Evolutionary conservation across 2,113 vertebrate genomes (phyloP).

Genomic region (Parotia lawesii): DNA sequence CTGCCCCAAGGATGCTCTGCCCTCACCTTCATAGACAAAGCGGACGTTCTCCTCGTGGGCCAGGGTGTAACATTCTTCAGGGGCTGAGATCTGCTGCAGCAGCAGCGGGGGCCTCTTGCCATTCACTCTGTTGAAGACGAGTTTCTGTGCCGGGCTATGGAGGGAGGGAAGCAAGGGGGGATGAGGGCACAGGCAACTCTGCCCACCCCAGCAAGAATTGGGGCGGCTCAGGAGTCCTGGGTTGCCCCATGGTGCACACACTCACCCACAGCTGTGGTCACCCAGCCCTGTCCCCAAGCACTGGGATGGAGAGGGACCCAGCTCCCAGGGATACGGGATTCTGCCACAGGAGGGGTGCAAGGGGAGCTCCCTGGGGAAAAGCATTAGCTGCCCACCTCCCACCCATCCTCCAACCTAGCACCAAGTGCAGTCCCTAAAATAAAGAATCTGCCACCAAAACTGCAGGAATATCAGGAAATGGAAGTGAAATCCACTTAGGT

Average conservation of each 20-base stretch:
- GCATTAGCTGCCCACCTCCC: rapidly evolving
- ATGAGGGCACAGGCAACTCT: not conserved
- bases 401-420: not conserved
- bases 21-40: constrained; percentile 90
- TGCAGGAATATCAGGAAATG: not conserved
- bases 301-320: not conserved
- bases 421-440: not conserved
- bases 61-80: constrained; percentile 83
- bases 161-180: not conserved
- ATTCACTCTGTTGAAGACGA: constrained; percentile 90
- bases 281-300: not conserved
- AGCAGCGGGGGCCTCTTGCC: constrained; percentile 80
- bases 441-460: not conserved
- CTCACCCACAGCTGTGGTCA: not conserved
- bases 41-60: constrained; percentile 94
- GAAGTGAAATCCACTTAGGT: not conserved
- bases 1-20: not conserved
- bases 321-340: not conserved
- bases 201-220: not conserved
- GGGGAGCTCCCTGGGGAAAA: not conserved
- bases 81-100: constrained; percentile 60
- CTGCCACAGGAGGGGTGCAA: not conserved
- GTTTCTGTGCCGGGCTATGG: constrained; percentile 79
- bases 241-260: rapidly evolving
- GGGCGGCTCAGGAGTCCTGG: not conserved